These are phyloP conservation scores for Melolontha melolontha DNA, from an alignment of 2,888 invertebrate genomes.

Conservation along the genomic window DNA sequence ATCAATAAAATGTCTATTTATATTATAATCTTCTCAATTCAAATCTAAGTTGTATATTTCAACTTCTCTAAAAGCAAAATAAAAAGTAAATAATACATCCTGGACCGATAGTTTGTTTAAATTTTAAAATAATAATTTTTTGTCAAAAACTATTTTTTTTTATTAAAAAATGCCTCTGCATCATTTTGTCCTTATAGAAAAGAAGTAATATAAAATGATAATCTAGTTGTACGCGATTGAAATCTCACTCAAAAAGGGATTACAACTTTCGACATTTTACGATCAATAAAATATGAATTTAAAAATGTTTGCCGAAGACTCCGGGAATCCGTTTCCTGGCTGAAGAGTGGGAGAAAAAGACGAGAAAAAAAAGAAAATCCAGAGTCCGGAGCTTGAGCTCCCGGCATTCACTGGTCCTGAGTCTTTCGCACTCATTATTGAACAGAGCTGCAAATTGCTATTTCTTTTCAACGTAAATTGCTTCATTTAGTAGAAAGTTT, in stretches of 20 bases:
- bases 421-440: slow-evolving; percentile 53
- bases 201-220: slow-evolving; percentile 28
- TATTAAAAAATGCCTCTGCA: slow-evolving; percentile 11
- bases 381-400: slow-evolving; percentile 29
- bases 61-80: too few relatives aligned
- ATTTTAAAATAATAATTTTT: slow-evolving; percentile 4
- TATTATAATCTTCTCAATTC: too few relatives aligned
- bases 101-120: background rate
- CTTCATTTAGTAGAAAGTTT: slow-evolving; percentile 56
- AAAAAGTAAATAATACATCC: too few relatives aligned
- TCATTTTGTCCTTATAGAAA: slow-evolving; percentile 9
- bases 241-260: slow-evolving; percentile 33
- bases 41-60: too few relatives aligned
- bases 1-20: too few relatives aligned
- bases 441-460: slow-evolving; percentile 56
- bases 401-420: slow-evolving; percentile 31
- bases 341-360: slow-evolving; percentile 14
- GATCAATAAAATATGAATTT: slow-evolving; percentile 39
- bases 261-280: slow-evolving; percentile 36
- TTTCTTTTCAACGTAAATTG: slow-evolving; percentile 60
- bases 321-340: slow-evolving; percentile 35
- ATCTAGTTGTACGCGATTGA: slow-evolving; percentile 33
- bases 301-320: slow-evolving; percentile 38
- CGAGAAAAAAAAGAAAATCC: slow-evolving; percentile 30
- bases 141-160: slow-evolving; percentile 13